Percentiles rank a stretch among this genome's conserved stretches.
phyloP scores from a whole-genome alignment of 2,797 vertebrate species.

The Lepus oiostolus region DNA sequence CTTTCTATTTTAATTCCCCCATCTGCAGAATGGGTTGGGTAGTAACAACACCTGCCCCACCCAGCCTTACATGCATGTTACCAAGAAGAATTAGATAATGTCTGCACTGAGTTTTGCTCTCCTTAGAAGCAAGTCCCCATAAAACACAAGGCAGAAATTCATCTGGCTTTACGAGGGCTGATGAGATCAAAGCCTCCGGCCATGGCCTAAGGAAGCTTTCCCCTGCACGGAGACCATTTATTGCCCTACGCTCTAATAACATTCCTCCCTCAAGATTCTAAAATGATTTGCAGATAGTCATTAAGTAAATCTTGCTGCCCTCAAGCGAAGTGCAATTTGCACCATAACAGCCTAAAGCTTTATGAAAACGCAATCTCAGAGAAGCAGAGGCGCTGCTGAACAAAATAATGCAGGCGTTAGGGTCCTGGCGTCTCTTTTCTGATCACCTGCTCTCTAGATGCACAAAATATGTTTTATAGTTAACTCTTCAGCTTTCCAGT shows the following conservation, averaged over 20 bases:
- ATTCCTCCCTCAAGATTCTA: conserved; percentile 74
- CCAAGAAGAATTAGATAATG: conserved; percentile 83
- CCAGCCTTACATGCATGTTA: conserved; percentile 67
- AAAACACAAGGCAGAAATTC: conserved; percentile 77
- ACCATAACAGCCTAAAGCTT: conserved; percentile 73
- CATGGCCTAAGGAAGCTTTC: conserved; percentile 56
- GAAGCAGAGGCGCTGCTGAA: conserved; percentile 28
- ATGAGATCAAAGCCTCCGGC: conserved; percentile 82
- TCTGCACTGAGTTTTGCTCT: conserved; percentile 75
- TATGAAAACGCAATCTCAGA: conserved; percentile 71
- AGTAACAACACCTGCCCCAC: conserved; percentile 66
- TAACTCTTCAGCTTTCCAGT: conserved; percentile 34
- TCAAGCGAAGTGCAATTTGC: conserved; percentile 75
- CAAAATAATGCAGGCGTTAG: conserved; percentile 59
- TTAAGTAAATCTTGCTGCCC: conserved; percentile 82
- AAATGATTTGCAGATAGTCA: conserved; percentile 79
- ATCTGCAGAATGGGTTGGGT: conserved; percentile 68
- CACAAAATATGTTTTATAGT: conserved; percentile 59
- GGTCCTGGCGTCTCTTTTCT: conserved; percentile 3
- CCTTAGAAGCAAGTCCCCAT: conserved; percentile 82
- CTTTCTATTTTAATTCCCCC: conserved; percentile 73
- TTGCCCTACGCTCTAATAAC: conserved; percentile 66
- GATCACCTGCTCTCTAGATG: neutral
- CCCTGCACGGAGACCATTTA: conserved; percentile 54
- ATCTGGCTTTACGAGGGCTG: conserved; percentile 70